phyloP scores from a whole-genome alignment of 2,797 vertebrate species.

The Xerus rutilus region DNA sequence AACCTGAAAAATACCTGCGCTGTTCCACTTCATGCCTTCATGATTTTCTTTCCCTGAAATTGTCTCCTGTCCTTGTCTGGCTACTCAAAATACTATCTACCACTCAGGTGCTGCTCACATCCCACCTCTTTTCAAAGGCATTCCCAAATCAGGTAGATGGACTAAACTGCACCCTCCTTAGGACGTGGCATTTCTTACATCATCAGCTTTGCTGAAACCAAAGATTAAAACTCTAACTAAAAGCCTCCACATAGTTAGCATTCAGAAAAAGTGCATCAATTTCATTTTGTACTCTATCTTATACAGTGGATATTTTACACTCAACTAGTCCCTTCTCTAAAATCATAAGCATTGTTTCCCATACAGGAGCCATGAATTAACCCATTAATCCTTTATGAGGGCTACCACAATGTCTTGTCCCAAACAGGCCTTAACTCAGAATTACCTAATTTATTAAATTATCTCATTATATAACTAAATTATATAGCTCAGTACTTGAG shows the following conservation, averaged over 20 bases:
- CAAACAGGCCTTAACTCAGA: conserved; percentile 29
- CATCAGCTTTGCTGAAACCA: not conserved
- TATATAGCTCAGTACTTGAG: conserved; percentile 1
- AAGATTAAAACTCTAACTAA: conserved; percentile 28
- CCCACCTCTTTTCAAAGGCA: not conserved
- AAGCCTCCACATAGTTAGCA: not conserved
- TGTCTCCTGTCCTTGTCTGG: not conserved
- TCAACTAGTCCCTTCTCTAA: not conserved
- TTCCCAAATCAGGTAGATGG: not conserved
- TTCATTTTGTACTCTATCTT: not conserved
- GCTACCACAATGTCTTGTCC: not conserved
- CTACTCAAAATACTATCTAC: not conserved
- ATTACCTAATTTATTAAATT: conserved; percentile 58
- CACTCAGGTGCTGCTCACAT: not conserved
- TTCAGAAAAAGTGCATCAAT: not conserved
- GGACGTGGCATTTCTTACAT: not conserved
- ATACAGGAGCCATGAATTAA: not conserved
- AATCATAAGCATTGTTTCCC: not conserved
- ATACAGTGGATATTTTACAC: not conserved
- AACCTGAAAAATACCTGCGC: not conserved
- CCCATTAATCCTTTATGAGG: not conserved
- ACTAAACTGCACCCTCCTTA: not conserved
- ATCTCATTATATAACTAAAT: conserved; percentile 40
- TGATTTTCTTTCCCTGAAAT: not conserved
- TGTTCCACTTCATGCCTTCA: conserved; percentile 14